A percentile compares a stretch with the other conserved stretches of the same genome.
Evolutionary conservation across 2,797 vertebrate genomes (phyloP).

Genomic region (Enteromius anoplus): DNA sequence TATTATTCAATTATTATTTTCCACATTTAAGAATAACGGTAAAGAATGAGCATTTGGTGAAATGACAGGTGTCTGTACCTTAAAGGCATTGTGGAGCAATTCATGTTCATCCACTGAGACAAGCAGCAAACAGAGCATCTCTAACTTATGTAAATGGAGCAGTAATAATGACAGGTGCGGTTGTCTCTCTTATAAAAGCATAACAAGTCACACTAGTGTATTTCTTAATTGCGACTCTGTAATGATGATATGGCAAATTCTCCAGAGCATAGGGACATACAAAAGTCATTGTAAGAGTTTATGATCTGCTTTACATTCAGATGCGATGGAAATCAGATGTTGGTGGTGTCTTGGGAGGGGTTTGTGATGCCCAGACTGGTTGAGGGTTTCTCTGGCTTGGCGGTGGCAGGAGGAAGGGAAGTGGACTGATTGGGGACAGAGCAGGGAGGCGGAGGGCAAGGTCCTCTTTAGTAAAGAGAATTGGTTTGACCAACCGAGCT

Average conservation of each 20-base stretch:
- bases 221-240: slow-evolving; percentile 33
- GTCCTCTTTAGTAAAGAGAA: slow-evolving; percentile 64
- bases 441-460: slow-evolving; percentile 60
- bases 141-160: slow-evolving; percentile 29
- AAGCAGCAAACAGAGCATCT: slow-evolving; percentile 22
- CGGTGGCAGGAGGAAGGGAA: slow-evolving; percentile 44
- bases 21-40: no score
- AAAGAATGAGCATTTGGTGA: not conserved
- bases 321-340: slow-evolving; percentile 33
- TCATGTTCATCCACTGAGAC: not conserved
- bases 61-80: not conserved
- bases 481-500: slow-evolving; percentile 66
- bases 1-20: no score
- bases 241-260: slow-evolving; percentile 3
- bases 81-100: not conserved
- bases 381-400: slow-evolving; percentile 18
- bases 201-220: slow-evolving; percentile 24
- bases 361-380: slow-evolving; percentile 36
- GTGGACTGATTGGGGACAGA: slow-evolving; percentile 63
- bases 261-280: slow-evolving; percentile 7
- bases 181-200: slow-evolving; percentile 32
- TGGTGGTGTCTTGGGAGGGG: slow-evolving; percentile 15
- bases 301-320: slow-evolving; percentile 53
- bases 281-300: slow-evolving; percentile 51
- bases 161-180: slow-evolving; percentile 9